These are phyloP conservation scores for Nyctalus aviator DNA, from an alignment of 2,797 vertebrate genomes.

Conservation along the genomic window DNA sequence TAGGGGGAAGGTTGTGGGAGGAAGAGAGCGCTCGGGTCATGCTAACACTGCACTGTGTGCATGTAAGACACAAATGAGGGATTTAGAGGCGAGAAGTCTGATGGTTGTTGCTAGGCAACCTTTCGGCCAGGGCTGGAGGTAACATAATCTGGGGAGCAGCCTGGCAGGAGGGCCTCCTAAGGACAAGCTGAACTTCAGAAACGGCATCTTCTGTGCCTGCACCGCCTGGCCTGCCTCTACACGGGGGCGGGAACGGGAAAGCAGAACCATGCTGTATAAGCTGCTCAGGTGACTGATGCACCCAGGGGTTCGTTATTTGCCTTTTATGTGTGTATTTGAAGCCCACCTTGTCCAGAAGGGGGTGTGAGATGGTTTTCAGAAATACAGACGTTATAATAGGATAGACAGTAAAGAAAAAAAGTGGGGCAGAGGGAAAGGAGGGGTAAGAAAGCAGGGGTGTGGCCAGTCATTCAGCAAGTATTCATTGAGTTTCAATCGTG, in stretches of 20 bases:
- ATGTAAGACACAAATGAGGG: conserved; percentile 69
- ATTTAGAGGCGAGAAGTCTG: conserved; percentile 59
- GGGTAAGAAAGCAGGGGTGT: background rate
- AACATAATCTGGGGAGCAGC: conserved; percentile 66
- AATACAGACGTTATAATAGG: background rate
- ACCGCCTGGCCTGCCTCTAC: background rate
- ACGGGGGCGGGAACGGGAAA: background rate
- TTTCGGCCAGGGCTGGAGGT: conserved; percentile 42
- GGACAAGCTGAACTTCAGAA: conserved; percentile 63
- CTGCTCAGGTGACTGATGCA: background rate
- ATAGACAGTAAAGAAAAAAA: background rate
- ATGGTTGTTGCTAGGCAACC: conserved; percentile 78
- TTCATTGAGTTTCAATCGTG: accelerated
- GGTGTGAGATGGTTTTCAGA: conserved; percentile 1
- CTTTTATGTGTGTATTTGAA: background rate
- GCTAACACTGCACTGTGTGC: background rate
- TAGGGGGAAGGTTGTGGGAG: background rate
- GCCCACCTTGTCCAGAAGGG: background rate
- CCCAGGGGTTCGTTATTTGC: background rate
- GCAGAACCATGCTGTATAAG: background rate
- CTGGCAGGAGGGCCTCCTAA: conserved; percentile 22
- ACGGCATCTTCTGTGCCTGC: background rate
- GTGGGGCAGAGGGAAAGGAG: background rate
- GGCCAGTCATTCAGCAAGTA: background rate
- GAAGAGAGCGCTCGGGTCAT: background rate